phyloP scores from a whole-genome alignment of 1,140 invertebrate genomes.

The Drosophila willistoni region DNA sequence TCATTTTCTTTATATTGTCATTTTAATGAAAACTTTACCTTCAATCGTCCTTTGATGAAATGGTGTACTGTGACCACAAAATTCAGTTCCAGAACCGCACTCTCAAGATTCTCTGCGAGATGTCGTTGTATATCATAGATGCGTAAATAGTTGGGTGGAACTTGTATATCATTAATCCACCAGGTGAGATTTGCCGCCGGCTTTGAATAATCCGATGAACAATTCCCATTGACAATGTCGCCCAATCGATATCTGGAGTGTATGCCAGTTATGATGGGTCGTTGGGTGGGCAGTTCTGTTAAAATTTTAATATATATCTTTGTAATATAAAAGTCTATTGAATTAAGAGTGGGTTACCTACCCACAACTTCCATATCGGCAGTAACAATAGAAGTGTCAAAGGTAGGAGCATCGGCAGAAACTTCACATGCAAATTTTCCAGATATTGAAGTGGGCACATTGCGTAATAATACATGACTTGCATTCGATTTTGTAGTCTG shows the following conservation, averaged over 20 bases:
- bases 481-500: constrained; percentile 86
- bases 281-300: constrained; percentile 87
- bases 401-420: constrained; percentile 92
- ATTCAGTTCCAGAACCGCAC: constrained; percentile 82
- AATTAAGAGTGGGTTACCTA: constrained; percentile 82
- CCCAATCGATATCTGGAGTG: constrained; percentile 88
- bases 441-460: constrained; percentile 86
- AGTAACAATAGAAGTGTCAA: constrained; percentile 89
- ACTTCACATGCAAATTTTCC: constrained; percentile 92
- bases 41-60: constrained; percentile 84
- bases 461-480: constrained; percentile 85
- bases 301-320: not conserved
- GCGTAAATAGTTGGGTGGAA: constrained; percentile 67
- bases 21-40: constrained; percentile 66
- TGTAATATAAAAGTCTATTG: not conserved
- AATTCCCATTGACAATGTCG: constrained; percentile 89
- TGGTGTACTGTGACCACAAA: constrained; percentile 84
- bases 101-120: constrained; percentile 70
- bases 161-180: constrained; percentile 90
- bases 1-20: not conserved
- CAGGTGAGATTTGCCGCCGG: constrained; percentile 94
- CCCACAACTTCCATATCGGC: constrained; percentile 90
- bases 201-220: constrained; percentile 89
- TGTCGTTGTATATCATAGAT: constrained; percentile 73
- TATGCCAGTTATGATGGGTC: constrained; percentile 88